Conservation (phyloP, 2,113 vertebrate species). For the Rhagologus leucostigma region DNA sequence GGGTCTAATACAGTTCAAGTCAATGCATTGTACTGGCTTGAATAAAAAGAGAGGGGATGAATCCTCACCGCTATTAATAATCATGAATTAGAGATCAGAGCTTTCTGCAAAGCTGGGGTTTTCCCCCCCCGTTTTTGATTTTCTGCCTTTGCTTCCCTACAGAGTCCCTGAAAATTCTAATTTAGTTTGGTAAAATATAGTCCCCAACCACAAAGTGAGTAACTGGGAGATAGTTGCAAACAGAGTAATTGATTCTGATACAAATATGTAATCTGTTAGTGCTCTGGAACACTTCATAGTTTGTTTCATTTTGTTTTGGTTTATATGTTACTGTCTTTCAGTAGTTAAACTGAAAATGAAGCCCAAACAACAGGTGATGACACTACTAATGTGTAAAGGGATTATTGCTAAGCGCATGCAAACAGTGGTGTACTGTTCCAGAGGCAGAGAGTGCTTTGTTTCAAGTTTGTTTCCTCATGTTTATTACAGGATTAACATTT, state of each 20-base stretch:
- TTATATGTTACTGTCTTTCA: not conserved
- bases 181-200: not conserved
- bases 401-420: not conserved
- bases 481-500: not conserved
- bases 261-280: not conserved
- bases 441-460: not conserved
- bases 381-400: not conserved
- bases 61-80: not conserved
- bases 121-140: fast-evolving
- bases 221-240: not conserved
- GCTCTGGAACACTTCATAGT: not conserved
- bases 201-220: not conserved
- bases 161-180: not conserved
- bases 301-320: not conserved
- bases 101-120: not conserved
- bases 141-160: not conserved
- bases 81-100: not conserved
- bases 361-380: not conserved
- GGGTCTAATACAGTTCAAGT: not conserved
- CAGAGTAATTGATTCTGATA: not conserved
- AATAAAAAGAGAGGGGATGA: not conserved
- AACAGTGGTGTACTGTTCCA: not conserved
- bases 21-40: not conserved
- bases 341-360: not conserved
- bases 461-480: not conserved